These are phyloP conservation scores for Aepyceros melampus DNA, from an alignment of 2,113 vertebrate species.

Conservation along the genomic window DNA sequence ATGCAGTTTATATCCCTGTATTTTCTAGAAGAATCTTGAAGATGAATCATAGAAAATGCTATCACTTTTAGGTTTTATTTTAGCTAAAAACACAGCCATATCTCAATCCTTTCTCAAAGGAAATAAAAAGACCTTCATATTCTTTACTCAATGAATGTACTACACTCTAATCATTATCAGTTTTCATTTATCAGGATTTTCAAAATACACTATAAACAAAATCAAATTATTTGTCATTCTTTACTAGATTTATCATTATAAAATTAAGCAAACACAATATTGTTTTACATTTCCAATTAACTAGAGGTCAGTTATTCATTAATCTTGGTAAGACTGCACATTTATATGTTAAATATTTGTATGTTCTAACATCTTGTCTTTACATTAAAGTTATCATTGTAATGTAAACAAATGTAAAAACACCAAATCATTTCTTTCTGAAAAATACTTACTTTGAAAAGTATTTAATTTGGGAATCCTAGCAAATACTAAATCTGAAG, in stretches of 20 bases:
- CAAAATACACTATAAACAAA: background rate
- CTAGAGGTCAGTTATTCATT: background rate
- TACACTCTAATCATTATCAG: background rate
- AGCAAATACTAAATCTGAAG: background rate
- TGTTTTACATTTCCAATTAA: background rate
- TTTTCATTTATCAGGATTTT: background rate
- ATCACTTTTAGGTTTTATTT: background rate
- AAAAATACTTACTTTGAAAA: background rate
- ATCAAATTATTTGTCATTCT: background rate
- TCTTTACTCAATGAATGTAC: background rate
- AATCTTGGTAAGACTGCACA: background rate
- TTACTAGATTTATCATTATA: background rate
- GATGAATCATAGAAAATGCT: background rate
- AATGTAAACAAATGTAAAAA: background rate
- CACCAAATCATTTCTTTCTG: background rate
- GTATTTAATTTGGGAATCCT: background rate
- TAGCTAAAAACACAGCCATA: background rate
- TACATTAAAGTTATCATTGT: background rate
- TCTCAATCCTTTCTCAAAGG: background rate
- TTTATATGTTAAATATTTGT: background rate
- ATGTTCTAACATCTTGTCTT: background rate
- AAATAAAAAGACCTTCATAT: background rate
- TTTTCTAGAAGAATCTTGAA: background rate
- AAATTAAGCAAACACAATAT: background rate
- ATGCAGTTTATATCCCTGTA: background rate